Evolutionary conservation across 2,113 vertebrate species (phyloP).

Genomic region (Atractosteus spatula): DNA sequence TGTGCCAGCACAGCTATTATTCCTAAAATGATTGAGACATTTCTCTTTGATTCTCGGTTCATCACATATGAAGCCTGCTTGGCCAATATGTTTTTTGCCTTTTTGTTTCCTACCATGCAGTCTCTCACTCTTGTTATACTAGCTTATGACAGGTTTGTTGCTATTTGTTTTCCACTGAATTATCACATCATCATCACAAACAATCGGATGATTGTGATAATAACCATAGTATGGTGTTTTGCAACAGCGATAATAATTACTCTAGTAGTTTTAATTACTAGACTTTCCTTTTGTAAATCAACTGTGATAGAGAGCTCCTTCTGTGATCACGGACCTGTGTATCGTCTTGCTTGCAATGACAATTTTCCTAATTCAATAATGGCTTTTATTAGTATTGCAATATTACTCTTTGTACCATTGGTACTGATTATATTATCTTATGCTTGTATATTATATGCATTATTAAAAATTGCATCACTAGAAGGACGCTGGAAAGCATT

Average conservation of each 20-base stretch:
- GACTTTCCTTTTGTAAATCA: conserved; percentile 56
- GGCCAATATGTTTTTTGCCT: conserved; percentile 54
- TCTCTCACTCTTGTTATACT: conserved; percentile 48
- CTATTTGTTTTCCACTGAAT: conserved; percentile 52
- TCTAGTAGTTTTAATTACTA: conserved; percentile 34
- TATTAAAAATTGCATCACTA: conserved; percentile 21
- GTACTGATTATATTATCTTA: conserved; percentile 37
- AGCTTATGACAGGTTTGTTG: conserved; percentile 54
- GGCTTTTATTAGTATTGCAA: not conserved
- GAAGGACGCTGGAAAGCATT: conserved; percentile 26
- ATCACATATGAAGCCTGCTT: conserved; percentile 46
- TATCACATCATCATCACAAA: conserved; percentile 43
- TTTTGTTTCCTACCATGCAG: conserved; percentile 30
- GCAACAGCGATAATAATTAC: not conserved
- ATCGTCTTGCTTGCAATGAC: conserved; percentile 53
- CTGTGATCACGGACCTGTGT: conserved; percentile 54
- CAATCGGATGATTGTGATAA: conserved; percentile 41
- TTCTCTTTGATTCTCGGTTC: conserved; percentile 42
- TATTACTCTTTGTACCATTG: conserved; percentile 35
- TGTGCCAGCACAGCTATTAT: conserved; percentile 51
- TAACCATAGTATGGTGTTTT: conserved; percentile 42
- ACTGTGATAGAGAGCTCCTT: conserved; percentile 56
- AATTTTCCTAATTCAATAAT: conserved; percentile 29
- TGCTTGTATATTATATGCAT: conserved; percentile 18
- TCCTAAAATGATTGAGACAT: conserved; percentile 47